Evolutionary conservation across 2,113 vertebrate species (phyloP).

Genomic region (Corvus hawaiiensis): DNA sequence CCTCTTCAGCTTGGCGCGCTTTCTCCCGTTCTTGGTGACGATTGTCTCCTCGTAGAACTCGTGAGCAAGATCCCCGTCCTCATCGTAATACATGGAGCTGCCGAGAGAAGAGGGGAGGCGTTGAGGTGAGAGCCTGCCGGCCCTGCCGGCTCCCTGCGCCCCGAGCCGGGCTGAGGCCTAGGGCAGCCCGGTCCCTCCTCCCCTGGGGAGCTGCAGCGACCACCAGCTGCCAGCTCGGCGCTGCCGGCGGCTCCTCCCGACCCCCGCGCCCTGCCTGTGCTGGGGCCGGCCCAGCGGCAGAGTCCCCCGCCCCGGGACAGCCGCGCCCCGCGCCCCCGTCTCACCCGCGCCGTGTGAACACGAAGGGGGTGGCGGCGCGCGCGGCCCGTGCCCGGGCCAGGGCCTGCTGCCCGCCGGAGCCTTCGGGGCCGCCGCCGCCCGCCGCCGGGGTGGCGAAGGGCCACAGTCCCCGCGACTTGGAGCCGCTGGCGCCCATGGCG

Average conservation of each 20-base stretch:
- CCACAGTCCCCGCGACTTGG: too few relatives aligned
- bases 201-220: background rate
- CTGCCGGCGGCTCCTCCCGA: too few relatives aligned
- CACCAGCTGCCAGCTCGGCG: background rate
- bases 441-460: too few relatives aligned
- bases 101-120: background rate
- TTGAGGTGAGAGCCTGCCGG: background rate
- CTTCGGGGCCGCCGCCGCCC: too few relatives aligned
- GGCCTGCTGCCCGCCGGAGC: conserved; percentile 63
- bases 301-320: background rate
- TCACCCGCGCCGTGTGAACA: conserved; percentile 91
- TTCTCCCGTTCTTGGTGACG: conserved; percentile 94
- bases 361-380: conserved; percentile 83
- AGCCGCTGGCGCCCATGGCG: too few relatives aligned
- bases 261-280: background rate
- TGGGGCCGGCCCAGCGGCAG: background rate
- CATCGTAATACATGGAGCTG: conserved; percentile 96
- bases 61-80: conserved; percentile 96
- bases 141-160: background rate
- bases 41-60: conserved; percentile 98
- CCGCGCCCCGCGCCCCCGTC: background rate
- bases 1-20: conserved; percentile 93
- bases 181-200: background rate
- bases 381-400: conserved; percentile 78
- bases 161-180: background rate